Evolutionary conservation across 2,888 invertebrate genomes (phyloP), one percentile per base, ranked within the genome.

Genomic region (Amblyjoppa proteus): DNA sequence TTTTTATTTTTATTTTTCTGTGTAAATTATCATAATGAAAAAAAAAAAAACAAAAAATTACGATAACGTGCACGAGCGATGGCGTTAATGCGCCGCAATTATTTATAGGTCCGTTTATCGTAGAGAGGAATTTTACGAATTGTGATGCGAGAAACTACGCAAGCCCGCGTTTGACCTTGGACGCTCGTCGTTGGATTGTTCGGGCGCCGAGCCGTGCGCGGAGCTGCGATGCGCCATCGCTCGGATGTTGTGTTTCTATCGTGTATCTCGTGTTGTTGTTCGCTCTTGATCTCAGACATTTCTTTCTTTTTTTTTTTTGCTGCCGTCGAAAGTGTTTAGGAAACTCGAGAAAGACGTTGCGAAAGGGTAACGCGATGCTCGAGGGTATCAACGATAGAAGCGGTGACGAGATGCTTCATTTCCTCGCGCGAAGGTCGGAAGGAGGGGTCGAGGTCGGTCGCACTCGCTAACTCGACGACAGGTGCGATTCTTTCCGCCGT

Each of bases 361-460:
- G 61, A 25, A 28, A 66, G 53, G 20, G 70, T 38, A 31, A 77
- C 45, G 58, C 56, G 53, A 64, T 38, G 25, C 31, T 58, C 51
- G 70, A 45, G 4, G 31, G 25, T 1, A 41, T 41, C 61, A 34
- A 41, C 38, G 79, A 71, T 64, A 13, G 31, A 53, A 79, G 25
- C 66, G 61, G 11, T 49, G 61, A 41, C 69, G 66, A 34, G 73
- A 38, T 28, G 41, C 61, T 58, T 58, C 61, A 70, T 58, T 70
- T 79, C 61, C 28, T 38, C 75, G 66, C 25, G 31, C 49, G 61
- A 79, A 71, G 77, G 78, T 78, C 61, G 56, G n/a, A 58, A 0
- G 20, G 69, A 70, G 53, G 71, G 73, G 80, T 80, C 80, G 41
- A 73, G 80, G 73, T n/a, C 80, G 71, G 49, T 56, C 71, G 64